Conservation (phyloP, 92 coral and sea anemone species). For the Parazoanthus swiftii region DNA sequence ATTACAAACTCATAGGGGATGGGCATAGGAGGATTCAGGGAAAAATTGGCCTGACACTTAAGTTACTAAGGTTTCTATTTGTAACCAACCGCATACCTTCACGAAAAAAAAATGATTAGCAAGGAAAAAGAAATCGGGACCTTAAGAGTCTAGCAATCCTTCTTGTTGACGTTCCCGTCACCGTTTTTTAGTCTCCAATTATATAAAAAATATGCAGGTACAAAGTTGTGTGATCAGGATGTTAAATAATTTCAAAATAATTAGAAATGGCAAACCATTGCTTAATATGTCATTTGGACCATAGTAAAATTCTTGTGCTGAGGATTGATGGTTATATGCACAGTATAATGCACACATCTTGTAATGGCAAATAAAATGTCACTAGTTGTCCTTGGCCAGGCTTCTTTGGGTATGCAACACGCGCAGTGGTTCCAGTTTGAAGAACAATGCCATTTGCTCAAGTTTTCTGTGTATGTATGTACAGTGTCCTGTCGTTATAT, state of each 20-base stretch:
- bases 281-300: no score
- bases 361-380: constrained; percentile 18
- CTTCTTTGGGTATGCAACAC: constrained; percentile 14
- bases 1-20: no score
- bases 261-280: no score
- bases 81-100: constrained; percentile 3
- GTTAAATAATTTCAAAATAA: no score
- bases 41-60: no score
- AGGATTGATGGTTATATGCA: no score
- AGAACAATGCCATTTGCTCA: no score
- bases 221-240: background rate
- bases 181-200: background rate
- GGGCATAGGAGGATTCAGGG: no score
- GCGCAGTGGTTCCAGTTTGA: constrained; percentile 1
- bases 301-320: no score
- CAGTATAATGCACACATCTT: background rate
- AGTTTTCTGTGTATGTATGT: no score
- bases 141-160: background rate
- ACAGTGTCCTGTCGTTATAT: constrained; percentile 22
- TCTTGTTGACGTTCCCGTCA: background rate
- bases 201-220: background rate
- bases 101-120: no score
- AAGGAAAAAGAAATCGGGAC: no score
- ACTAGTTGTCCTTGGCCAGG: constrained; percentile 9
- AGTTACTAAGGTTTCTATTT: constrained; percentile 1